Evolutionary conservation across 2,113 vertebrate species (phyloP).

Genomic region (Thamnophis sirtalis): DNA sequence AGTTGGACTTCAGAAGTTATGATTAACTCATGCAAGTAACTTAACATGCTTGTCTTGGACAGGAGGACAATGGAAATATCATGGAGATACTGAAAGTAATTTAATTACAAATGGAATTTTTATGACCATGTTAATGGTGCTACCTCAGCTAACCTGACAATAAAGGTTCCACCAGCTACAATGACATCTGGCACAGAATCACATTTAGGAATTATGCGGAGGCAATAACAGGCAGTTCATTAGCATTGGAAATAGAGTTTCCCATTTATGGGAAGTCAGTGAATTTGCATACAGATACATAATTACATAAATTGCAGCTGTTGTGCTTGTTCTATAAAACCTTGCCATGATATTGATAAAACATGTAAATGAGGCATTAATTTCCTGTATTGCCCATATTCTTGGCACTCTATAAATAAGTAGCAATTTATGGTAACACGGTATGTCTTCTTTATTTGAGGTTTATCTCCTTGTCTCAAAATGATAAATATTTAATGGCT

Average conservation of each 20-base stretch:
- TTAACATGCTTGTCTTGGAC: slow-evolving; percentile 34
- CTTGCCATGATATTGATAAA: slow-evolving; percentile 68
- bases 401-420: slow-evolving; percentile 51
- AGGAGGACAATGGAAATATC: slow-evolving; percentile 55
- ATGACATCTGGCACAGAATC: slow-evolving; percentile 76
- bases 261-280: slow-evolving; percentile 72
- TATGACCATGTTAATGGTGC: slow-evolving; percentile 67
- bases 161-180: slow-evolving; percentile 72
- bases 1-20: slow-evolving; percentile 17
- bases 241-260: slow-evolving; percentile 77
- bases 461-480: slow-evolving; percentile 43
- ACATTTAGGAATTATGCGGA: slow-evolving; percentile 75
- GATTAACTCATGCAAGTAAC: neutral
- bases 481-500: neutral
- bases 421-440: slow-evolving; percentile 37
- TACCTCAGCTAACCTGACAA: slow-evolving; percentile 76
- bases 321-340: slow-evolving; percentile 72
- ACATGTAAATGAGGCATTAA: slow-evolving; percentile 69
- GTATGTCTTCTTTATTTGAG: slow-evolving; percentile 32
- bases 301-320: slow-evolving; percentile 82
- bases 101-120: slow-evolving; percentile 73
- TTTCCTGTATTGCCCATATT: slow-evolving; percentile 53
- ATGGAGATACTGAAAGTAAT: slow-evolving; percentile 61
- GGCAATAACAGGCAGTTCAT: slow-evolving; percentile 74
- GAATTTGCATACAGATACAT: slow-evolving; percentile 79